Conservation (phyloP, 2,888 invertebrate genomes). For the Pyrgus malvae region DNA sequence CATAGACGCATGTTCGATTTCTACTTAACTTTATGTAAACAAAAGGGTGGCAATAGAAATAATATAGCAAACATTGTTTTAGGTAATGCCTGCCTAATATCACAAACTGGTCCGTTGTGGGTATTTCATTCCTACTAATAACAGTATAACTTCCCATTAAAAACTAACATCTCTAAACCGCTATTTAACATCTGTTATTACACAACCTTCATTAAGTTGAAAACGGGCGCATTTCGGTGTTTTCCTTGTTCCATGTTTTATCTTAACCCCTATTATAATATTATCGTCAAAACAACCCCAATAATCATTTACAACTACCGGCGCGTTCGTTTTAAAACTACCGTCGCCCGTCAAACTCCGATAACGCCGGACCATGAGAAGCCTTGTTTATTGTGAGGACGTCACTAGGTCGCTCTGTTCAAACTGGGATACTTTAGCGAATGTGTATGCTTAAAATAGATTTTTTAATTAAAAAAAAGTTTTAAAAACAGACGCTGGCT, state of each 20-base stretch:
- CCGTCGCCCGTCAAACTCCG: slow-evolving; percentile 62
- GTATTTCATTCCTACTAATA: background rate
- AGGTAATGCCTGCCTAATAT: too few relatives aligned
- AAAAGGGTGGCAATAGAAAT: too few relatives aligned
- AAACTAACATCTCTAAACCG: background rate
- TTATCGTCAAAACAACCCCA: slow-evolving; percentile 32
- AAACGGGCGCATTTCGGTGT: slow-evolving; percentile 1
- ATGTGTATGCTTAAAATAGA: too few relatives aligned
- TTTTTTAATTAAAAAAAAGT: too few relatives aligned
- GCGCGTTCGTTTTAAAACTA: slow-evolving; percentile 60
- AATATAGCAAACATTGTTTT: too few relatives aligned
- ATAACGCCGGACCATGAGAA: slow-evolving; percentile 69
- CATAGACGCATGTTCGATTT: too few relatives aligned
- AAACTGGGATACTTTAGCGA: slow-evolving; percentile 43
- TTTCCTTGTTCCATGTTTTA: slow-evolving; percentile 16
- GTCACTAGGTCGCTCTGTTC: slow-evolving; percentile 52
- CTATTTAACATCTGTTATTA: slow-evolving; percentile 8
- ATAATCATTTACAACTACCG: slow-evolving; percentile 66
- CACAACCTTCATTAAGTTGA: slow-evolving; percentile 10
- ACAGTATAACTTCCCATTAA: background rate
- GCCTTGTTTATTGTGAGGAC: slow-evolving; percentile 70
- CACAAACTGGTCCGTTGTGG: too few relatives aligned
- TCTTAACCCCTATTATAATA: slow-evolving; percentile 25
- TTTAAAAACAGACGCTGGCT: too few relatives aligned
- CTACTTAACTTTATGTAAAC: too few relatives aligned